Percentiles rank a stretch among this genome's conserved stretches.
Evolutionary conservation across 2,113 vertebrate species (phyloP).

Genomic region (Heterotilapia buettikoferi): DNA sequence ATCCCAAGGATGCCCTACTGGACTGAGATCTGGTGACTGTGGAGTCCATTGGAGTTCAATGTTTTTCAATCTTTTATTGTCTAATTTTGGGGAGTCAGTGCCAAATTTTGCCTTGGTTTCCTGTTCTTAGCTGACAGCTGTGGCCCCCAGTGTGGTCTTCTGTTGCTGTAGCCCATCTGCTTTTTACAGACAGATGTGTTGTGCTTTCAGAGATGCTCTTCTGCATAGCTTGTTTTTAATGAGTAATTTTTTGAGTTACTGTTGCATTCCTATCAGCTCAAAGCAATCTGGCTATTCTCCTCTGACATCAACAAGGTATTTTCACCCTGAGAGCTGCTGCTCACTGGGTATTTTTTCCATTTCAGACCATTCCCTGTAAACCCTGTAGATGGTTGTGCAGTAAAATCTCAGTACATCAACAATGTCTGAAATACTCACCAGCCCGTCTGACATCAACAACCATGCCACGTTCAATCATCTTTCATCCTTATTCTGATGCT

Average conservation of each 20-base stretch:
- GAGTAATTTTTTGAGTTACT: neutral
- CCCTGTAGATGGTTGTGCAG: neutral
- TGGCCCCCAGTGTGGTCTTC: neutral
- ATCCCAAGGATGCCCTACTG: neutral
- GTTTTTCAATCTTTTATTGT: neutral
- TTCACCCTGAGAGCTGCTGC: neutral
- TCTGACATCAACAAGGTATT: neutral
- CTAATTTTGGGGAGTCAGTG: neutral
- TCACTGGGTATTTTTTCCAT: neutral
- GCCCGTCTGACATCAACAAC: neutral
- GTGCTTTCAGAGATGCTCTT: neutral
- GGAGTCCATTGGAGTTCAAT: no score
- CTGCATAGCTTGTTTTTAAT: neutral
- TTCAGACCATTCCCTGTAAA: neutral
- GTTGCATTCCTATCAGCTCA: neutral
- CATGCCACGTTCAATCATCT: neutral
- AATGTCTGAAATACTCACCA: neutral
- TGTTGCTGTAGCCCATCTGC: neutral
- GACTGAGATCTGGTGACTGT: neutral
- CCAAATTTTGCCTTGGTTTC: neutral
- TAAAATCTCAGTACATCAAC: neutral
- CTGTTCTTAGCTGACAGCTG: neutral
- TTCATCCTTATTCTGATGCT: neutral
- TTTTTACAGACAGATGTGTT: neutral
- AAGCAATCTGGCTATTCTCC: neutral